A percentile compares a stretch with the other conserved stretches of the same genome.
These are phyloP conservation scores for Siphamia tubifer DNA, from an alignment of 2,113 vertebrate genomes.

Conservation along the genomic window DNA sequence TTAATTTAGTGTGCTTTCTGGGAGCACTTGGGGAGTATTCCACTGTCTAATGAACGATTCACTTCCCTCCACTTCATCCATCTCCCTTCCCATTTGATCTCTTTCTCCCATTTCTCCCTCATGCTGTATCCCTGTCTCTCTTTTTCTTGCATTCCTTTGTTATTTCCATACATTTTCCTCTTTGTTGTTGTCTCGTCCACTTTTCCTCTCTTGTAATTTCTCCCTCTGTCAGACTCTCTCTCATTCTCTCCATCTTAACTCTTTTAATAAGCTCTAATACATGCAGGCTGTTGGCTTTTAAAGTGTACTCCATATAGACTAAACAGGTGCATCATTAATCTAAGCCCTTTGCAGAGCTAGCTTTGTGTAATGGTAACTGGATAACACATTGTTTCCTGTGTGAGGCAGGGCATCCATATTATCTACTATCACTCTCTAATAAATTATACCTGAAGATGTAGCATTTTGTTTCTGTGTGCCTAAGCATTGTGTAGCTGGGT, in stretches of 20 bases:
- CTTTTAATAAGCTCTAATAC: slow-evolving; percentile 54
- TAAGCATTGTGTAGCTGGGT: slow-evolving; percentile 51
- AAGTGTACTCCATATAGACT: slow-evolving; percentile 49
- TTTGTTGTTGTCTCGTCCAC: not conserved
- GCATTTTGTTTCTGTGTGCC: slow-evolving; percentile 44
- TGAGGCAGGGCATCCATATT: slow-evolving; percentile 64
- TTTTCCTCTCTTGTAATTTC: slow-evolving; percentile 11
- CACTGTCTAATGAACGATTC: slow-evolving; percentile 33
- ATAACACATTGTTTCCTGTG: slow-evolving; percentile 70
- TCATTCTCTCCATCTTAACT: slow-evolving; percentile 9
- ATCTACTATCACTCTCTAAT: slow-evolving; percentile 66
- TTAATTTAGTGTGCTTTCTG: slow-evolving; percentile 49
- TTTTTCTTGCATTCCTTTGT: not conserved
- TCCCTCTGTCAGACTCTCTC: slow-evolving; percentile 9
- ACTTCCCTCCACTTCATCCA: not conserved
- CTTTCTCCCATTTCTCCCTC: not conserved
- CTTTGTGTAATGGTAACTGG: slow-evolving; percentile 63
- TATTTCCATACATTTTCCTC: not conserved
- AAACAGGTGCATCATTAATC: slow-evolving; percentile 72
- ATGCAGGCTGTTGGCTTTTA: slow-evolving; percentile 54
- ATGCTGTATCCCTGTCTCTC: not conserved
- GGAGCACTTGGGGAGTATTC: slow-evolving; percentile 26
- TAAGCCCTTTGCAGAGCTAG: slow-evolving; percentile 45
- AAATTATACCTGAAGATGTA: slow-evolving; percentile 63
- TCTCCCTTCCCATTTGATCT: not conserved